phyloP scores from a whole-genome alignment of 1,140 invertebrate species.

The Meloidogyne floridensis region DNA sequence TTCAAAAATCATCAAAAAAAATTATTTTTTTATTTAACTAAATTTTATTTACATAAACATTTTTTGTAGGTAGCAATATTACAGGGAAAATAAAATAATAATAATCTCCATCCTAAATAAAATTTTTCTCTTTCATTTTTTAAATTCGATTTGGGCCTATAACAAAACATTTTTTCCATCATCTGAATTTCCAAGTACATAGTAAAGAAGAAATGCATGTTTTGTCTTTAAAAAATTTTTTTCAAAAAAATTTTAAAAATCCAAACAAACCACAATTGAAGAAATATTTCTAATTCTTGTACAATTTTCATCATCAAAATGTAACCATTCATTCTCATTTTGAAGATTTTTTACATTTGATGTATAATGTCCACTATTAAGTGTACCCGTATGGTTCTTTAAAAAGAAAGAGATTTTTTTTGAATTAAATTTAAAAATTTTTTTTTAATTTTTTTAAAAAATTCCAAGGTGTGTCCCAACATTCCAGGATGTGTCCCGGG shows the following conservation, averaged over 20 bases:
- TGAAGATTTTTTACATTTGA: slow-evolving; percentile 32
- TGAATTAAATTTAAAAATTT: no score
- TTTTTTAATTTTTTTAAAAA: no score
- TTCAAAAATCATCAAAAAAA: no score
- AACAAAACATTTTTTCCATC: slow-evolving; percentile 15
- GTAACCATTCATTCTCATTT: slow-evolving; percentile 30
- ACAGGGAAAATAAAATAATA: background rate
- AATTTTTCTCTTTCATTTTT: background rate
- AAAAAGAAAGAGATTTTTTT: no score
- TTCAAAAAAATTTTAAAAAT: background rate
- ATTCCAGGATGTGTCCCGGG: no score
- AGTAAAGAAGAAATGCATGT: slow-evolving; percentile 32
- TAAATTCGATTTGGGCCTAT: background rate
- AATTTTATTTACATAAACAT: no score
- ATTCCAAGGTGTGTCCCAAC: no score
- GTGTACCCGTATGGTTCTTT: slow-evolving; percentile 34
- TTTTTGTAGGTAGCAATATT: no score
- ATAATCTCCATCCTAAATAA: background rate
- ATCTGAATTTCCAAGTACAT: slow-evolving; percentile 17
- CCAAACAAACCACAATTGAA: slow-evolving; percentile 6
- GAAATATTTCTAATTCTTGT: background rate
- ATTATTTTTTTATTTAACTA: no score
- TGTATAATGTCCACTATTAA: slow-evolving; percentile 43
- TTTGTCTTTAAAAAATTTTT: slow-evolving; percentile 29
- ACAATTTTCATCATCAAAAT: slow-evolving; percentile 36